Evolutionary conservation across 2,113 vertebrate genomes (phyloP).

Genomic region (Cranoglanis bouderius): DNA sequence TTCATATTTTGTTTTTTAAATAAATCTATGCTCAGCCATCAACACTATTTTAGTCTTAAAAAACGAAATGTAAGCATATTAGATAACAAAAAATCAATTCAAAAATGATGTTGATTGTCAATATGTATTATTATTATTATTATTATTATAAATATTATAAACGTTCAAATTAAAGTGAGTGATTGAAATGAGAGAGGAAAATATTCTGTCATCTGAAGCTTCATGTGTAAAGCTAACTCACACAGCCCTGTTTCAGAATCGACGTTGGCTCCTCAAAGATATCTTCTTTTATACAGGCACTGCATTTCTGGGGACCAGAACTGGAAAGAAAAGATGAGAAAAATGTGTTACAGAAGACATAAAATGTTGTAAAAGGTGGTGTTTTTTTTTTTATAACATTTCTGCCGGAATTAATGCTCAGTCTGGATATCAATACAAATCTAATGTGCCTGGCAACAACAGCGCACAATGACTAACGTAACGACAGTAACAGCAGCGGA

Average conservation of each 20-base stretch:
- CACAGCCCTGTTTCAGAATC: slow-evolving; percentile 85
- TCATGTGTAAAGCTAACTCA: slow-evolving; percentile 68
- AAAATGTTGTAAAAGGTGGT: not conserved
- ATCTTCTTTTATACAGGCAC: slow-evolving; percentile 91
- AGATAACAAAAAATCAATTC: too few relatives aligned
- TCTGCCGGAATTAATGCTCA: not conserved
- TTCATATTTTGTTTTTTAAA: not conserved
- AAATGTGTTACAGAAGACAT: not conserved
- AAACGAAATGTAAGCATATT: not conserved
- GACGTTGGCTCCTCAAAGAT: slow-evolving; percentile 92
- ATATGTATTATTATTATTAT: too few relatives aligned
- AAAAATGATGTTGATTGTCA: not conserved
- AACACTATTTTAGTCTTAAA: not conserved
- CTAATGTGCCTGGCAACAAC: slow-evolving; percentile 33
- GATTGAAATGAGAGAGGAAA: not conserved
- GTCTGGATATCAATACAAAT: too few relatives aligned
- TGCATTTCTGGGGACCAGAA: slow-evolving; percentile 90
- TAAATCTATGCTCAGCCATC: not conserved
- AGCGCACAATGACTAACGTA: not conserved
- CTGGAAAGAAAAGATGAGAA: slow-evolving; percentile 61
- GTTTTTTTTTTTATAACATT: not conserved
- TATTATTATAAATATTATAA: not conserved
- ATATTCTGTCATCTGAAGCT: not conserved
- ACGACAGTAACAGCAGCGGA: not conserved
- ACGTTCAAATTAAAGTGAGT: too few relatives aligned